Evolutionary conservation across 2,113 vertebrate genomes (phyloP).

Genomic region (Oophaga pumilio): DNA sequence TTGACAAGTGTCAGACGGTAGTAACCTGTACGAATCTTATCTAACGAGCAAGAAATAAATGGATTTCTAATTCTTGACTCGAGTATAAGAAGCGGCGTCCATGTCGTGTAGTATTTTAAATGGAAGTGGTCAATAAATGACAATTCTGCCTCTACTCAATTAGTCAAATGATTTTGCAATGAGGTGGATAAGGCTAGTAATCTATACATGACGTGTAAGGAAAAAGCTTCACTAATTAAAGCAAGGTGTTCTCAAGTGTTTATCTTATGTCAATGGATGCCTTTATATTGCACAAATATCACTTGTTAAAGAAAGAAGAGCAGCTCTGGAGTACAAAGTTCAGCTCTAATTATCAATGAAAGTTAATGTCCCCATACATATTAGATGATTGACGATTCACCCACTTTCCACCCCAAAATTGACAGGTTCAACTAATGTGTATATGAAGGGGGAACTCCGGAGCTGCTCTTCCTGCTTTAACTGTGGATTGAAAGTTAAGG

Average conservation of each 20-base stretch:
- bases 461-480: background rate
- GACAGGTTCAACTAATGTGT: no score
- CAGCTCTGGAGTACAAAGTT: no score
- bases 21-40: background rate
- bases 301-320: no score
- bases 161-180: background rate
- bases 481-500: background rate
- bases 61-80: background rate
- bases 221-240: background rate
- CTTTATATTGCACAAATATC: background rate
- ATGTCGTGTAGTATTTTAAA: background rate
- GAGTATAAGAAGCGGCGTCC: background rate
- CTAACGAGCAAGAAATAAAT: background rate
- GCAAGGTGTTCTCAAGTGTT: background rate
- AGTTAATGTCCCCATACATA: no score
- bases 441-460: background rate
- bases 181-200: background rate
- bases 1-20: background rate
- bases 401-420: no score
- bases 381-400: no score
- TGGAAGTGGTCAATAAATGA: background rate
- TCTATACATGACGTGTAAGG: background rate
- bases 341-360: no score
- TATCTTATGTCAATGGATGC: background rate
- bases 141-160: background rate